Percentiles rank a stretch among this genome's conserved stretches.
Conservation (phyloP, 2,888 invertebrate genomes). For the Fragum whitleyi region DNA sequence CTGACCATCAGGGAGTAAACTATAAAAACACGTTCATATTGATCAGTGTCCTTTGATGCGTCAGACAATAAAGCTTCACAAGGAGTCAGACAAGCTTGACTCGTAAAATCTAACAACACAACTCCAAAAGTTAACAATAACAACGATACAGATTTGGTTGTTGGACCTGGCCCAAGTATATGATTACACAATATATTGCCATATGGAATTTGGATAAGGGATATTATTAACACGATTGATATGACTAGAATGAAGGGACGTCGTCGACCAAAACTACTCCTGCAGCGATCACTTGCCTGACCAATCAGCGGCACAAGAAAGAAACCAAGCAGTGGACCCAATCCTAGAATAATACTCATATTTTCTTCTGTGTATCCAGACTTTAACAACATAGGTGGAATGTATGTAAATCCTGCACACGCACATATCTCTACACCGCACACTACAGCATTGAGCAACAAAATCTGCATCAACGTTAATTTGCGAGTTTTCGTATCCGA, state of each 20-base stretch:
- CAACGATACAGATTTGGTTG: conserved; percentile 72
- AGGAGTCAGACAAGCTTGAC: conserved; percentile 98
- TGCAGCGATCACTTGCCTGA: conserved; percentile 85
- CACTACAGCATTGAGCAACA: conserved; percentile 85
- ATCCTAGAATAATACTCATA: conserved; percentile 85
- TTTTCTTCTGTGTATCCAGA: conserved; percentile 85
- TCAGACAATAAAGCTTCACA: conserved; percentile 96
- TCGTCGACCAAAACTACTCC: conserved; percentile 84
- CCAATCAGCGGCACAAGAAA: conserved; percentile 85
- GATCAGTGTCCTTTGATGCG: conserved; percentile 94
- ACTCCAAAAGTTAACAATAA: conserved; percentile 89
- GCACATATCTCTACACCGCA: conserved; percentile 86
- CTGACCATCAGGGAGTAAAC: conserved; percentile 99
- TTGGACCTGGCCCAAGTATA: conserved; percentile 67
- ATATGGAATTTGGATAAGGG: conserved; percentile 85
- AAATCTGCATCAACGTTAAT: conserved; percentile 73
- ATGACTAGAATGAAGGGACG: conserved; percentile 86
- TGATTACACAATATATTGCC: conserved; percentile 75
- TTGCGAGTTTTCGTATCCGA: conserved; percentile 6
- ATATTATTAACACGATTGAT: conserved; percentile 82
- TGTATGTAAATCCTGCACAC: conserved; percentile 86
- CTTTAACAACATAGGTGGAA: conserved; percentile 86
- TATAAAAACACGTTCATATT: conserved; percentile 96
- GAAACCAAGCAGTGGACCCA: conserved; percentile 85
- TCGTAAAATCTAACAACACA: conserved; percentile 96